Evolutionary conservation across 2,797 vertebrate genomes (phyloP).

Genomic region (Pangasius macronema): DNA sequence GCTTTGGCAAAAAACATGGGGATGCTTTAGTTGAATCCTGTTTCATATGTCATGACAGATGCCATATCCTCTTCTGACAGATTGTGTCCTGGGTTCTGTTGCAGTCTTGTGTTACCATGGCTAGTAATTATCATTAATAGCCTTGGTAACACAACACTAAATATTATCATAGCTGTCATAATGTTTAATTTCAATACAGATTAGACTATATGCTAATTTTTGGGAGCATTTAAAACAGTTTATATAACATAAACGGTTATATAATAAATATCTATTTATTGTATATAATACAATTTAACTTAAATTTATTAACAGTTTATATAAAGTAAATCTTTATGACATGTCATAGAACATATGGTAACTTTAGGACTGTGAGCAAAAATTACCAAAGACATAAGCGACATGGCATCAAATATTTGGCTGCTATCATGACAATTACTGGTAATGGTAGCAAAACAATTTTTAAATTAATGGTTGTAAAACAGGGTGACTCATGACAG

Average conservation of each 20-base stretch:
- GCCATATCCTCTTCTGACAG: constrained; percentile 5
- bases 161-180: not conserved
- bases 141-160: too few relatives aligned
- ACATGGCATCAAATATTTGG: not conserved
- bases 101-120: constrained; percentile 2
- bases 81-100: constrained; percentile 9
- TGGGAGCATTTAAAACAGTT: not conserved
- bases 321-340: not conserved
- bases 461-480: not conserved
- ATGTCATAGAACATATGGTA: not conserved
- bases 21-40: not conserved
- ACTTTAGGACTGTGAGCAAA: not conserved
- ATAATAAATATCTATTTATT: too few relatives aligned
- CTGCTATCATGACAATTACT: not conserved
- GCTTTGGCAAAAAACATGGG: not conserved
- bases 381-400: not conserved
- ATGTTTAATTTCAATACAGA: not conserved
- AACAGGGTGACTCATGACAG: not conserved
- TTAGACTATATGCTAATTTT: not conserved
- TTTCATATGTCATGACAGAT: constrained; percentile 20
- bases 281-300: too few relatives aligned
- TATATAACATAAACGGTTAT: too few relatives aligned
- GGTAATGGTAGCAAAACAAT: not conserved
- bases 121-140: not conserved
- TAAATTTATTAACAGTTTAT: not conserved